These are phyloP conservation scores for Calycopis cecrops DNA, from an alignment of 1,140 invertebrate species.

Conservation along the genomic window DNA sequence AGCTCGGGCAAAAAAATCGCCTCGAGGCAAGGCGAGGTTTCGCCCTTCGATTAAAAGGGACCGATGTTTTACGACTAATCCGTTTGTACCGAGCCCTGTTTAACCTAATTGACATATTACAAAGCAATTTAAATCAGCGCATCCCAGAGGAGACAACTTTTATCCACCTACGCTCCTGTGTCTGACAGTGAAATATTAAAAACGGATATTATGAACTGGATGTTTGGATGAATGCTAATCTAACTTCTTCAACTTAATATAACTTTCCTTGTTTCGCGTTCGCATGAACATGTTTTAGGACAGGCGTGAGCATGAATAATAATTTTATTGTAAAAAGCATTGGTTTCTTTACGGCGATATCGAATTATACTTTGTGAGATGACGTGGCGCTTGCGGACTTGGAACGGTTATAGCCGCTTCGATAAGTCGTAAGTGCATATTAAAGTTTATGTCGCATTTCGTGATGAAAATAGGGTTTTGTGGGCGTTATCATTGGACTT, in stretches of 20 bases:
- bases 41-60: too few relatives aligned
- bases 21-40: too few relatives aligned
- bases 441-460: neutral
- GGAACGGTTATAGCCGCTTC: too few relatives aligned
- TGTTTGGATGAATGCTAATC: slow-evolving; percentile 53
- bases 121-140: too few relatives aligned
- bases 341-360: slow-evolving; percentile 10
- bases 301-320: slow-evolving; percentile 44
- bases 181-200: slow-evolving; percentile 15
- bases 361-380: slow-evolving; percentile 1
- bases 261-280: slow-evolving; percentile 56
- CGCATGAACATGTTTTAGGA: slow-evolving; percentile 51
- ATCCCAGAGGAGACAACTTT: neutral
- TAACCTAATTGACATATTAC: too few relatives aligned
- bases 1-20: too few relatives aligned
- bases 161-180: neutral
- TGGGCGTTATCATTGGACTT: too few relatives aligned
- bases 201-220: slow-evolving; percentile 21
- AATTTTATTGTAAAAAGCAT: slow-evolving; percentile 42
- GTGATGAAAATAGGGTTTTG: too few relatives aligned
- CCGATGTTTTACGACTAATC: too few relatives aligned
- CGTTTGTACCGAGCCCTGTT: too few relatives aligned
- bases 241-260: slow-evolving; percentile 56
- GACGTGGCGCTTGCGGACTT: neutral
- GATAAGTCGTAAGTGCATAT: too few relatives aligned